Percentiles rank a stretch among this genome's conserved stretches.
Evolutionary conservation across 37 sponge, comb jelly and placozoan species (phyloP).

Genomic region (Axinella damicornis): DNA sequence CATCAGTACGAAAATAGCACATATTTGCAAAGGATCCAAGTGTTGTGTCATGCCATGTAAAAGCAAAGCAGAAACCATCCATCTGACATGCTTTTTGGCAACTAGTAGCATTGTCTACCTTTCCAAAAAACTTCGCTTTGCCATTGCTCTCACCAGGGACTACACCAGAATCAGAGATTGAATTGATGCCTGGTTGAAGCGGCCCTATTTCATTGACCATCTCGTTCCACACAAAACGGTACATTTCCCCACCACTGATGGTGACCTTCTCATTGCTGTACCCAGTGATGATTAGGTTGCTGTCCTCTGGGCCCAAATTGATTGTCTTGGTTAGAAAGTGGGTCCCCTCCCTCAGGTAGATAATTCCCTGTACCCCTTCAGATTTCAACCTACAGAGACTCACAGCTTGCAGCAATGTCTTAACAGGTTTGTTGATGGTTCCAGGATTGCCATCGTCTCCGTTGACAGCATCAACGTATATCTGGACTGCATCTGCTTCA

Average conservation of each 20-base stretch:
- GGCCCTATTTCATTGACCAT: constrained; percentile 29
- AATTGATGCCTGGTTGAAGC: constrained; percentile 12
- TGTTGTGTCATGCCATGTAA: constrained; percentile 34
- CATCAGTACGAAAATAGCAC: constrained; percentile 57
- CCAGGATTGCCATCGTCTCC: constrained; percentile 71
- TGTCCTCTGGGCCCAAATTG: constrained; percentile 46
- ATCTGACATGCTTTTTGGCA: constrained; percentile 34
- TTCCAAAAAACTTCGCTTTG: constrained; percentile 10
- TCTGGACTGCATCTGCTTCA: background rate
- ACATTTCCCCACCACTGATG: constrained; percentile 61
- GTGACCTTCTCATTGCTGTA: constrained; percentile 31
- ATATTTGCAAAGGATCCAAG: constrained; percentile 29
- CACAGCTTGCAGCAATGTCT: constrained; percentile 42
- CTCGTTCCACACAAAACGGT: constrained; percentile 48
- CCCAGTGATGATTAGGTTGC: constrained; percentile 39
- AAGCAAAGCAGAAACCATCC: constrained; percentile 38
- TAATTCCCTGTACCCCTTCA: background rate
- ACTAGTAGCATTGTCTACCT: constrained; percentile 9
- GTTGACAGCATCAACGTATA: constrained; percentile 51
- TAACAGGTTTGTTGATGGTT: constrained; percentile 48
- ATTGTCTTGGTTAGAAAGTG: constrained; percentile 58
- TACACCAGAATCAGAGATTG: background rate
- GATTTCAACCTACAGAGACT: background rate
- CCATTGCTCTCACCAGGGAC: constrained; percentile 3
- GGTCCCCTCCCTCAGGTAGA: constrained; percentile 56